Conservation (phyloP, 2,888 invertebrate species). For the Sinodicranocentrus sp. region DNA sequence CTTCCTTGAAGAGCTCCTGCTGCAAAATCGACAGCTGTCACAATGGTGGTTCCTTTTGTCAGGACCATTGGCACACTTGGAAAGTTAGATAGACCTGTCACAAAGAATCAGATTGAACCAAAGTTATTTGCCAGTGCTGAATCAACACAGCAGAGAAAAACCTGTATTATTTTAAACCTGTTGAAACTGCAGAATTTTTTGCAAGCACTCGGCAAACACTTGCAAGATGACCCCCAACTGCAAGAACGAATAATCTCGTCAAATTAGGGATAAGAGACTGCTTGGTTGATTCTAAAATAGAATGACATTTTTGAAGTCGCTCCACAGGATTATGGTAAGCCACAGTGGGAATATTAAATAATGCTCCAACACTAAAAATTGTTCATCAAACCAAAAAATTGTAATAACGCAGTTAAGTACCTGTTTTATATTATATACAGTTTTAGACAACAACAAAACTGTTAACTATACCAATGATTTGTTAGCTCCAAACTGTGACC, state of each 20-base stretch:
- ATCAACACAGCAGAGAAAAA: too few relatives aligned
- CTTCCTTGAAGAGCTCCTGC: constrained; percentile 2
- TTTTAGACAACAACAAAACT: neutral
- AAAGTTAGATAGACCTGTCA: constrained; percentile 13
- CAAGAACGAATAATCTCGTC: neutral
- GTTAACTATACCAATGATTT: constrained; percentile 21
- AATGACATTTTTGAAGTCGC: neutral
- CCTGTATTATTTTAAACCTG: neutral
- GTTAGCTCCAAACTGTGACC: constrained; percentile 16
- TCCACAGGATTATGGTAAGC: neutral
- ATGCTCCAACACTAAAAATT: neutral
- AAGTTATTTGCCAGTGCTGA: neutral
- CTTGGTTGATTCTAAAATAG: constrained; percentile 10
- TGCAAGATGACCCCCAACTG: constrained; percentile 5
- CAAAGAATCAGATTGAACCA: neutral
- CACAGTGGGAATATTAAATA: constrained; percentile 15
- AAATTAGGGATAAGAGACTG: constrained; percentile 4
- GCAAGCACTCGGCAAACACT: neutral
- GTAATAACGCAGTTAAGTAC: too few relatives aligned
- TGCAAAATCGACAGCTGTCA: constrained; percentile 14
- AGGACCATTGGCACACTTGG: constrained; percentile 4
- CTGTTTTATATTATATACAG: neutral
- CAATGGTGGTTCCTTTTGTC: too few relatives aligned
- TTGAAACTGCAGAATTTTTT: neutral
- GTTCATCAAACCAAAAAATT: neutral